These are phyloP conservation scores for Nibea coibor DNA, from an alignment of 2,113 vertebrate species.

Conservation along the genomic window DNA sequence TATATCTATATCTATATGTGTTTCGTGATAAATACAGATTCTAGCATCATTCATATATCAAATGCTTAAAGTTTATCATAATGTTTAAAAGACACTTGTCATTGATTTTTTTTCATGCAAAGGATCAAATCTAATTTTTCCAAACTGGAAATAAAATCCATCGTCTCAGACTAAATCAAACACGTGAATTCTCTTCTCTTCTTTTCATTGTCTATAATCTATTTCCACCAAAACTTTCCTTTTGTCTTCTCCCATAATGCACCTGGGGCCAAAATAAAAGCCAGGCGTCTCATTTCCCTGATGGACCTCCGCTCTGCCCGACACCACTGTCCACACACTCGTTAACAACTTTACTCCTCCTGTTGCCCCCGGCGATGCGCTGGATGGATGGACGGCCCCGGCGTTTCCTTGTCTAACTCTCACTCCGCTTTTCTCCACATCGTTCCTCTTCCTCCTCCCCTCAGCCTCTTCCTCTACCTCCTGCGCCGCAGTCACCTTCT, in stretches of 20 bases:
- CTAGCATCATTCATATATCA: neutral
- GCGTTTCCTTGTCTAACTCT: conserved; percentile 71
- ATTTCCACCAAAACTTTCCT: conserved; percentile 77
- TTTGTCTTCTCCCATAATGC: conserved; percentile 73
- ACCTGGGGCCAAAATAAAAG: conserved; percentile 80
- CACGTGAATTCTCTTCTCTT: conserved; percentile 49
- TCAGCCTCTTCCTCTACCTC: conserved; percentile 13
- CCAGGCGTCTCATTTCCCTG: conserved; percentile 81
- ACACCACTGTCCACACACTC: conserved; percentile 82
- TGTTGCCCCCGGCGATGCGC: conserved; percentile 68
- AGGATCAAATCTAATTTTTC: neutral
- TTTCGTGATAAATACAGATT: neutral
- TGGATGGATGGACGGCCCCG: conserved; percentile 71
- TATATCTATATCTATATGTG: neutral
- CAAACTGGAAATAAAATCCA: neutral
- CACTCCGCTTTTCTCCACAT: conserved; percentile 51
- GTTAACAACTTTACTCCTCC: conserved; percentile 82
- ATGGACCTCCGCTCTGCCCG: conserved; percentile 78
- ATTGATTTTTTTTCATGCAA: neutral
- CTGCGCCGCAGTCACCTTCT: conserved; percentile 23
- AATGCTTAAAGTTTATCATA: neutral
- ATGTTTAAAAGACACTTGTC: neutral
- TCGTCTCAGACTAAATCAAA: conserved; percentile 19
- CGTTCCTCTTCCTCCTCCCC: conserved; percentile 49
- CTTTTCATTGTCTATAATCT: conserved; percentile 66